Conservation (phyloP, 2,113 vertebrate species). For the Eurypyga helias region DNA sequence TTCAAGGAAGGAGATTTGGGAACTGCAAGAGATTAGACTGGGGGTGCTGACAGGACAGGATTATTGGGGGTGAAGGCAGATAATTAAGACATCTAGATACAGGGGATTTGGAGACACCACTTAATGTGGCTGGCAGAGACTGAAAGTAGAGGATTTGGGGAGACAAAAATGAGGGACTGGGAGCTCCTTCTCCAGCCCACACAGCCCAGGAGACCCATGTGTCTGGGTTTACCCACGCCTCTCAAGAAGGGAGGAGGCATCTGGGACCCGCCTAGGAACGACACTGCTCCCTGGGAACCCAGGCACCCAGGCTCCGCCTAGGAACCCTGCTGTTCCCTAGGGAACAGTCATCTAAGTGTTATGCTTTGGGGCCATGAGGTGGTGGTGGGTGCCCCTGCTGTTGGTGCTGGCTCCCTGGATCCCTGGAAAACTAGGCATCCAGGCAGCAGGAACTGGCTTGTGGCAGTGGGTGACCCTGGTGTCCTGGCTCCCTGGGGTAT, state of each 20-base stretch:
- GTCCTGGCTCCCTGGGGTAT: not conserved
- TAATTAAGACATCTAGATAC: not conserved
- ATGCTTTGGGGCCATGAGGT: not conserved
- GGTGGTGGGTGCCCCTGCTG: not conserved
- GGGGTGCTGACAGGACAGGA: not conserved
- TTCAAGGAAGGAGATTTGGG: not conserved
- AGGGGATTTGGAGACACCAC: not conserved
- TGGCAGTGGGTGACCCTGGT: not conserved
- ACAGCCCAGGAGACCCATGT: too few species aligned
- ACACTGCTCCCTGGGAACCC: not conserved
- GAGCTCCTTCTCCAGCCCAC: not conserved
- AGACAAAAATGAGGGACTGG: not conserved
- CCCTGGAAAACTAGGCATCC: not conserved
- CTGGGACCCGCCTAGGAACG: not conserved
- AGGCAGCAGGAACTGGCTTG: not conserved
- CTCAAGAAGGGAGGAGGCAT: not conserved
- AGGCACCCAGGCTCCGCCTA: rapidly evolving
- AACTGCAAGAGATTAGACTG: not conserved
- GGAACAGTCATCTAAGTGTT: not conserved
- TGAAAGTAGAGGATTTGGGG: not conserved
- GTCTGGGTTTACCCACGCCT: not conserved
- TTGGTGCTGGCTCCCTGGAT: not conserved
- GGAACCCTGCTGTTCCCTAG: not conserved
- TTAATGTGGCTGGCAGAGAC: not conserved
- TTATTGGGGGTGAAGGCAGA: not conserved